Base-by-base conservation (phyloP, 2,888 invertebrate genomes). In the Drosophila kanekoi region DNA sequence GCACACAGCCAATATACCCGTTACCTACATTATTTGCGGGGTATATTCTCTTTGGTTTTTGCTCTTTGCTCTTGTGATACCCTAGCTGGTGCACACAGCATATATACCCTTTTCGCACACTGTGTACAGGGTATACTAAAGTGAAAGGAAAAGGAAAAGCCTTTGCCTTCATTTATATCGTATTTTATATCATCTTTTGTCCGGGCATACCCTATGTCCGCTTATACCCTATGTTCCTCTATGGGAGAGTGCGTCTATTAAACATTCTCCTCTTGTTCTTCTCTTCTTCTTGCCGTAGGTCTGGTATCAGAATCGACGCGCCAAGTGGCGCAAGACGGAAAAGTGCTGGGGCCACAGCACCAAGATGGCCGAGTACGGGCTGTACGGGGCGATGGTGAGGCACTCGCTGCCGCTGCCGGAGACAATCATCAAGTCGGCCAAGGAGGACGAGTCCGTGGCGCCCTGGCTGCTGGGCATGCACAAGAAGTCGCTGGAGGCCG, bases 321-420 rank as follows among this genome's bases (percentile, higher is more conserved):
- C 99, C 90, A 99, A 99, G 92, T 99, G 99, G 99, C 96, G 99
- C 77, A 99, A 99, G 93, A 99, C 99, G 49, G 99, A 99, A 93
- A 99, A 99, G 93, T 99, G 98, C 89, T 99, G 99, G 99, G 99
- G 99, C 52, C 95, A 98, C 90, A 98, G 98, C 92, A 99, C 99
- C 88, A 99, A 99, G 93, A 99, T 99, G 99, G 99, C 99, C 76
- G 99, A 99, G 93, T 99, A 99, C 92, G 99, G 99, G 1, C 94
- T 99, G 47, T 99, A 99, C 93, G 99, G 99, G 1, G 99, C 99
- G 81, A 99, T 99, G 99, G 99, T 99, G 79, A 95, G 99, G 68
- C 99, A 99, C 93, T 99, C 99, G 45, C 94, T 99, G 74, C 99
- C 99, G 0, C 95, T 99, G 82, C 99, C 99, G 14, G 99, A 99